Evolutionary conservation across 2,888 invertebrate species (phyloP).

Genomic region (Apoderus coryli): DNA sequence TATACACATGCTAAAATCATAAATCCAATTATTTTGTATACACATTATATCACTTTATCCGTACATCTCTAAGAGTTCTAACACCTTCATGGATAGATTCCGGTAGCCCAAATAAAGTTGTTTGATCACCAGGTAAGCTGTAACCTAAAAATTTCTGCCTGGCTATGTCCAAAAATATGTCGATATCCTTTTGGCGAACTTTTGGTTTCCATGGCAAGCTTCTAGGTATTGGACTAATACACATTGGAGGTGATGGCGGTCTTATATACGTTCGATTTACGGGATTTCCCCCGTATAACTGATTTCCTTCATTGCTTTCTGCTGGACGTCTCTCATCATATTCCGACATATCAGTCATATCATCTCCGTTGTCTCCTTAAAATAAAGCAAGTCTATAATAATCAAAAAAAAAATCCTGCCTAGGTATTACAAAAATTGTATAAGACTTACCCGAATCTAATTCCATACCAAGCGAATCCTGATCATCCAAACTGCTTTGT

Average conservation of each 20-base stretch:
- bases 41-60: no score
- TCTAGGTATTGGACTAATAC: slow-evolving; percentile 19
- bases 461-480: slow-evolving; percentile 56
- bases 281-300: slow-evolving; percentile 25
- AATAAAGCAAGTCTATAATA: no score
- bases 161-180: slow-evolving; percentile 80
- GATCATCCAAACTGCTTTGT: slow-evolving; percentile 82
- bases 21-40: no score
- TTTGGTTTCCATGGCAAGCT: slow-evolving; percentile 94
- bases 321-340: slow-evolving; percentile 39
- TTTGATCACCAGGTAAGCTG: slow-evolving; percentile 70
- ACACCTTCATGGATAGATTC: slow-evolving; percentile 95
- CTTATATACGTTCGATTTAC: slow-evolving; percentile 21
- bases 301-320: slow-evolving; percentile 28
- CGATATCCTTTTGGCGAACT: slow-evolving; percentile 86
- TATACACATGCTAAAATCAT: slow-evolving; percentile 69
- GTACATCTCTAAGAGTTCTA: slow-evolving; percentile 63
- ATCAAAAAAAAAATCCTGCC: no score
- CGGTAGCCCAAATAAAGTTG: slow-evolving; percentile 87
- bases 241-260: slow-evolving; percentile 22
- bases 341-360: slow-evolving; percentile 34
- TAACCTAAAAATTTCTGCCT: slow-evolving; percentile 94
- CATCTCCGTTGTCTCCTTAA: slow-evolving; percentile 25
- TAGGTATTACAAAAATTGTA: no score
- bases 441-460: slow-evolving; percentile 47